Percentiles rank a stretch among this genome's conserved stretches.
phyloP scores from a whole-genome alignment of 1,140 invertebrate species.

The Agrypnia vestita region DNA sequence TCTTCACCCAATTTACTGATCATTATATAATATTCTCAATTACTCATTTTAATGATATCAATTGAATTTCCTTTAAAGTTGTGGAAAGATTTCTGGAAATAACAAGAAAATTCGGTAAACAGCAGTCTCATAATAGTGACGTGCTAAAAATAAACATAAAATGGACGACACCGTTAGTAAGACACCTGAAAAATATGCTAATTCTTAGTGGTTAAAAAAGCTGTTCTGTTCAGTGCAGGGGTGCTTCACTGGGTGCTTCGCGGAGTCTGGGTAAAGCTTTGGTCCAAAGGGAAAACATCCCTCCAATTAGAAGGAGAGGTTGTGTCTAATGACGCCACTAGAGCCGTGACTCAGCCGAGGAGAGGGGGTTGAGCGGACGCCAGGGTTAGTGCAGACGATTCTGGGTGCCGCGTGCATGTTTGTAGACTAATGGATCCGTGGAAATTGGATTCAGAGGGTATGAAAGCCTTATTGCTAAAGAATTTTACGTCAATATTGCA shows the following conservation, averaged over 20 bases:
- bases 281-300: constrained; percentile 55
- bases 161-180: too few species aligned
- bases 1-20: too few species aligned
- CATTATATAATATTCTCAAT: too few species aligned
- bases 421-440: not conserved
- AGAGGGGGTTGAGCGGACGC: not conserved
- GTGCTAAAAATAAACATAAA: too few species aligned
- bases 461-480: too few species aligned
- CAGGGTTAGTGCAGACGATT: constrained; percentile 20
- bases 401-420: not conserved
- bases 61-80: too few species aligned
- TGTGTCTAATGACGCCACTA: constrained; percentile 61
- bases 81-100: too few species aligned
- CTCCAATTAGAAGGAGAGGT: constrained; percentile 53
- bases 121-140: too few species aligned
- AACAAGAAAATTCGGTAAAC: too few species aligned
- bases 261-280: constrained; percentile 38
- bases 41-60: too few species aligned
- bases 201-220: constrained; percentile 21
- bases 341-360: constrained; percentile 6
- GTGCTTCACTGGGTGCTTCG: constrained; percentile 43
- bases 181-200: constrained; percentile 14
- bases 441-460: too few species aligned
- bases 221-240: not conserved
- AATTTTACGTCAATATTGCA: too few species aligned